phyloP scores from a whole-genome alignment of 2,113 vertebrate genomes.

The Heliornis fulica region DNA sequence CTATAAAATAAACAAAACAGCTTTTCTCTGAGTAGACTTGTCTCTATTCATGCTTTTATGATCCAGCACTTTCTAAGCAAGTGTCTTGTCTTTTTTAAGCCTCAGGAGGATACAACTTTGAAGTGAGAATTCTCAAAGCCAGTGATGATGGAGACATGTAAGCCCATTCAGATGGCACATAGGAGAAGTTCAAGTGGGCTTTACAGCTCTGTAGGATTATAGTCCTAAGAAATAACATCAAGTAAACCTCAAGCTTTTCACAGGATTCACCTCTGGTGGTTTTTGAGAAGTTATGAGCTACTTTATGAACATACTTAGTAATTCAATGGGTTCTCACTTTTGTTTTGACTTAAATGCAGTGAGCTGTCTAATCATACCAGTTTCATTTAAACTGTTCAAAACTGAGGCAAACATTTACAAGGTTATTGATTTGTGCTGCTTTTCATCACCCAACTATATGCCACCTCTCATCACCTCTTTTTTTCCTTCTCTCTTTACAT shows the following conservation, averaged over 20 bases:
- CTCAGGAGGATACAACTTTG: background rate
- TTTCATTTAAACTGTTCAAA: background rate
- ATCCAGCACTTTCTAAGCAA: background rate
- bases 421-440: background rate
- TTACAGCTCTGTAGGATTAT: background rate
- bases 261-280: background rate
- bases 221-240: background rate
- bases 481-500: background rate
- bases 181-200: background rate
- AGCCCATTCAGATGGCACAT: background rate
- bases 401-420: background rate
- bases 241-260: background rate
- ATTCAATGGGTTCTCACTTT: background rate
- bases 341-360: background rate
- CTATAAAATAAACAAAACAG: background rate
- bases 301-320: background rate
- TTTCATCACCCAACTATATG: background rate
- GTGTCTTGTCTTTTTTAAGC: background rate
- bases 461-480: background rate
- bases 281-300: background rate
- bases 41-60: background rate
- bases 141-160: accelerated
- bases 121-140: background rate
- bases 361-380: background rate
- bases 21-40: background rate